These are phyloP conservation scores for Epinephelus malabaricus DNA, from an alignment of 2,797 vertebrate species.

Conservation along the genomic window DNA sequence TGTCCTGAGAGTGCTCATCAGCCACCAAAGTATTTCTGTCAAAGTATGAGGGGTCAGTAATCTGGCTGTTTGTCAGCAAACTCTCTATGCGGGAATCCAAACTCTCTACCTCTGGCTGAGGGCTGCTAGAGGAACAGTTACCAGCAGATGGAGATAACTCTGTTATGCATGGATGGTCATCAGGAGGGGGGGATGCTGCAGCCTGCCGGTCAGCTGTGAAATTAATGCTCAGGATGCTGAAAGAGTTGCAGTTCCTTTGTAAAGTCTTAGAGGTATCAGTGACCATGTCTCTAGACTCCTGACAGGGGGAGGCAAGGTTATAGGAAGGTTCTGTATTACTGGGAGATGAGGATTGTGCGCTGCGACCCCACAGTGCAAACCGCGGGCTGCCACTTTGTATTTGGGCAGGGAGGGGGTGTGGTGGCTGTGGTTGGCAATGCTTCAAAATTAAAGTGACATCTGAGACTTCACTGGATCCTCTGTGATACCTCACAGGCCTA, in stretches of 20 bases:
- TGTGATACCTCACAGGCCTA: conserved; percentile 87
- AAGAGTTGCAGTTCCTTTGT: conserved; percentile 61
- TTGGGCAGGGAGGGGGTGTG: conserved; percentile 80
- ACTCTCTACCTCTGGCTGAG: conserved; percentile 86
- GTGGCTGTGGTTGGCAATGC: conserved; percentile 76
- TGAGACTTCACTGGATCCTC: conserved; percentile 66
- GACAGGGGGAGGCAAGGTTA: conserved; percentile 70
- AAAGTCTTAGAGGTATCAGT: conserved; percentile 67
- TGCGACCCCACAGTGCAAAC: conserved; percentile 83
- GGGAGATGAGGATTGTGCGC: conserved; percentile 54
- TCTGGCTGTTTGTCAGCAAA: conserved; percentile 90
- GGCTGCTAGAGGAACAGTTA: conserved; percentile 80
- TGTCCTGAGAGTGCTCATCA: conserved; percentile 87
- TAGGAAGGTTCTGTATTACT: conserved; percentile 44
- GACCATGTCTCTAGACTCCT: conserved; percentile 81
- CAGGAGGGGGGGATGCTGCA: conserved; percentile 76
- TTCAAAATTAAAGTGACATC: conserved; percentile 76
- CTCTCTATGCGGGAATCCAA: conserved; percentile 97
- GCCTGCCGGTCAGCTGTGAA: conserved; percentile 84
- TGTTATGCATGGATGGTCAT: conserved; percentile 32
- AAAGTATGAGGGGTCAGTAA: conserved; percentile 85
- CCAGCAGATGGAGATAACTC: conserved; percentile 58
- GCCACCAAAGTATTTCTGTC: conserved; percentile 84
- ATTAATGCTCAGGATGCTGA: conserved; percentile 69
- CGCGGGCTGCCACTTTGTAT: conserved; percentile 82